Evolutionary conservation across 2,888 invertebrate genomes (phyloP), one percentile per base, ranked within the genome.

Genomic region (Aproaerema taeniolella): DNA sequence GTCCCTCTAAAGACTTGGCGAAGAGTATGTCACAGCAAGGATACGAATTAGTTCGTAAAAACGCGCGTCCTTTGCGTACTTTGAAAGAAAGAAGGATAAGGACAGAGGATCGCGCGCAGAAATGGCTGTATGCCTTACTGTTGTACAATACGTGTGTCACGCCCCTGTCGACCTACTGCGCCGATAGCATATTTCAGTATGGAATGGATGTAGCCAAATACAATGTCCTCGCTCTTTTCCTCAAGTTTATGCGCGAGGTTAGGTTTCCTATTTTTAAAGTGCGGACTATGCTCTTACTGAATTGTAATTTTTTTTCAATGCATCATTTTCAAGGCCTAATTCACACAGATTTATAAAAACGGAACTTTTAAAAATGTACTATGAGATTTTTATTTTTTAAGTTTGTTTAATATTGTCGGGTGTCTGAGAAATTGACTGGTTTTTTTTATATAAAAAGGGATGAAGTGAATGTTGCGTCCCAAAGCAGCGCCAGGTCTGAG

Each of bases 211-310:
- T 68, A 6, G 85, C 85, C 11, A 77, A 74, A 50, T 82, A 83
- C 48, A 82, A 82, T 43, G 61, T 83, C 31, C 47, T 76, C 11
- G 59, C 73, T 10, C 49, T 67, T 37, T 41, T 85, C 46, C 44
- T 80, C 53, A 74, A 77, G 46, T 75, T 58, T 48, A 47, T 83
- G 61, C 64, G 65, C 65, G 67, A 86, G 85, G 85, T 77, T 68
- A 67, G 37, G 20, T 1, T 12, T 16, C 1, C 10, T 15, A 16
- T 5, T 6, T 13, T 9, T 14, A n/a, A 5, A 13, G 57, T 73
- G 73, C 68, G 61, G 61, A 78, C 81, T 83, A 79, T 83, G 83
- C 79, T 53, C 80, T 82, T 83, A 79, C 75, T 55, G 55, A 48
- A 6, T 20, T n/a, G n/a, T n/a, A n/a, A n/a, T n/a, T n/a, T n/a